Conservation (phyloP, 2,888 invertebrate genomes). For the Tribolium freemani region DNA sequence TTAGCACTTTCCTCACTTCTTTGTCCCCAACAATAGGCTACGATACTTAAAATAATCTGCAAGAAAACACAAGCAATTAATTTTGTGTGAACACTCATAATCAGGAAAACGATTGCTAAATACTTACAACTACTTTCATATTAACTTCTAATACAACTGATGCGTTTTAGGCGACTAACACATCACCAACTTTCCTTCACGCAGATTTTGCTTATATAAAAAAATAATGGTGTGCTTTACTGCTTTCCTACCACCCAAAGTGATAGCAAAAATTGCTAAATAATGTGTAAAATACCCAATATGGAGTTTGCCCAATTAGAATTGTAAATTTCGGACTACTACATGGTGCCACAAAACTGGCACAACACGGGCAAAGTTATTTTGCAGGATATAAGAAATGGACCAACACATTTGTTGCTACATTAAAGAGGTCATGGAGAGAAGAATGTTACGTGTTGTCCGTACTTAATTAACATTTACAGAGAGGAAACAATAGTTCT, state of each 20-base stretch:
- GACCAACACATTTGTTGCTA: not conserved
- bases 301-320: not conserved
- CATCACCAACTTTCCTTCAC: constrained; percentile 16
- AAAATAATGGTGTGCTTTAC: not conserved
- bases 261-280: constrained; percentile 14
- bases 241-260: constrained; percentile 18
- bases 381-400: not conserved
- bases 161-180: not conserved
- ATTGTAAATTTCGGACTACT: not conserved
- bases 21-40: constrained; percentile 2
- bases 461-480: not conserved
- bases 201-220: constrained; percentile 14
- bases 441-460: not conserved
- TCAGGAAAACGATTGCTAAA: not conserved
- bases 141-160: not conserved
- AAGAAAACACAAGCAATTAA: not conserved
- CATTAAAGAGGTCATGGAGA: not conserved
- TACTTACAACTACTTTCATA: constrained; percentile 33
- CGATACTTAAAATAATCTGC: constrained; percentile 4
- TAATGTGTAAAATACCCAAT: not conserved
- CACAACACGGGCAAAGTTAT: not conserved
- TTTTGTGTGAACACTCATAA: not conserved
- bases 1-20: constrained; percentile 7
- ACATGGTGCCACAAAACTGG: not conserved
- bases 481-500: not conserved